Conservation (phyloP, 2,113 vertebrate species). For the Clarias macrocephalus region DNA sequence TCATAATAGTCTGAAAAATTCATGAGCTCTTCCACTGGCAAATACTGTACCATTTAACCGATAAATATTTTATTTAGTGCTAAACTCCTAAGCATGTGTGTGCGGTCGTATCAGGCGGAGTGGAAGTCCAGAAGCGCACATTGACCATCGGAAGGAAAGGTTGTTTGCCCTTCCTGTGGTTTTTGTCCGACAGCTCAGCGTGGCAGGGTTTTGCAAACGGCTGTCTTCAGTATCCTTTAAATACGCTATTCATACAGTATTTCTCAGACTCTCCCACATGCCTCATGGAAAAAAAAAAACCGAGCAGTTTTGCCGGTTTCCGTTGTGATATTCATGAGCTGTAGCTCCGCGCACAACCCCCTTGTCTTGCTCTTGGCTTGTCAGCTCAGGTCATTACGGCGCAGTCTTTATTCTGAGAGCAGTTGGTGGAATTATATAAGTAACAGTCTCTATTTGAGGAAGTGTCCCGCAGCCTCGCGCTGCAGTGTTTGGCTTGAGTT, state of each 20-base stretch:
- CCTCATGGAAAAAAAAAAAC: conserved; percentile 26
- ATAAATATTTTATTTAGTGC: conserved; percentile 75
- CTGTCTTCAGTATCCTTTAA: conserved; percentile 14
- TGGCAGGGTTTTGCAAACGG: conserved; percentile 30
- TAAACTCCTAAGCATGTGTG: conserved; percentile 63
- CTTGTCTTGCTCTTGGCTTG: conserved; percentile 33
- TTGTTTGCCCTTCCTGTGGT: conserved; percentile 26
- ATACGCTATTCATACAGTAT: conserved; percentile 4
- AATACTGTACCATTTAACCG: conserved; percentile 74
- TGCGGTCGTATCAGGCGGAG: conserved; percentile 16
- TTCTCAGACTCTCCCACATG: conserved; percentile 27
- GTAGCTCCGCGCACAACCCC: conserved; percentile 18
- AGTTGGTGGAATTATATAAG: conserved; percentile 35
- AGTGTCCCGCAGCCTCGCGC: background rate
- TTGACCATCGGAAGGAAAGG: conserved; percentile 10
- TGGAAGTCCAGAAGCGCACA: background rate
- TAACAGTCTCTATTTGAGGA: conserved; percentile 29
- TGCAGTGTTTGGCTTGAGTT: conserved; percentile 15
- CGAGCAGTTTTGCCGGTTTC: conserved; percentile 45
- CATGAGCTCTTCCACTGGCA: conserved; percentile 71
- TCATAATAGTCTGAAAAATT: conserved; percentile 71
- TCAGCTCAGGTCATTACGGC: conserved; percentile 38
- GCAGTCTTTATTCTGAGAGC: conserved; percentile 40
- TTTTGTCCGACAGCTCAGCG: background rate
- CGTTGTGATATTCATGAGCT: conserved; percentile 50